Evolutionary conservation across 2,113 vertebrate species (phyloP).

Genomic region (Danio rerio): DNA sequence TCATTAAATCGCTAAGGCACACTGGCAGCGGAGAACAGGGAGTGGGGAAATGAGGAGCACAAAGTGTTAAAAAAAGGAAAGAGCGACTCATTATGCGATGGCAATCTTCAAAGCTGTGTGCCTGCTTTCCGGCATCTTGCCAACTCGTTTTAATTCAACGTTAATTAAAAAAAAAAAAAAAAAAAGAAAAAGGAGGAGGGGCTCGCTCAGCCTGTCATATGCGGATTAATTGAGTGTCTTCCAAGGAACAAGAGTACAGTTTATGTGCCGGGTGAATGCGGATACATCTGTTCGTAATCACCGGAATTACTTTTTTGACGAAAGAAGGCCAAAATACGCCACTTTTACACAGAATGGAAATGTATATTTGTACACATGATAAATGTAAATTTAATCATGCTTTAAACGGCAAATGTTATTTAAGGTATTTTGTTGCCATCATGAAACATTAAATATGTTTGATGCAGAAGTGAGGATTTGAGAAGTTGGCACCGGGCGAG

Average conservation of each 20-base stretch:
- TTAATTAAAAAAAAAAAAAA: constrained; percentile 74
- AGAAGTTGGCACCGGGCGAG: constrained; percentile 46
- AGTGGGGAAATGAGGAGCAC: constrained; percentile 81
- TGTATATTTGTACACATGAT: background rate
- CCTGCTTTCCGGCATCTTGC: constrained; percentile 72
- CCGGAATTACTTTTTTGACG: constrained; percentile 35
- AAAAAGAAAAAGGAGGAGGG: constrained; percentile 61
- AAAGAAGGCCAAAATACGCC: constrained; percentile 27
- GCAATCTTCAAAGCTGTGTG: constrained; percentile 76
- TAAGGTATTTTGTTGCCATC: background rate
- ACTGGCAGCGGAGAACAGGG: constrained; percentile 79
- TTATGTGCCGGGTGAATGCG: constrained; percentile 58
- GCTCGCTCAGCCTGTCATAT: constrained; percentile 67
- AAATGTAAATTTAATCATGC: background rate
- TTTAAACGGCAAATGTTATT: background rate
- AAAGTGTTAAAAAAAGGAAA: constrained; percentile 78
- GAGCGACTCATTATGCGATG: constrained; percentile 75
- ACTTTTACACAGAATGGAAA: constrained; percentile 10
- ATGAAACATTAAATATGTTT: constrained; percentile 16
- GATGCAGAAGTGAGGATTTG: constrained; percentile 3
- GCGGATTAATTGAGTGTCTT: constrained; percentile 74
- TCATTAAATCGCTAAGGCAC: constrained; percentile 91
- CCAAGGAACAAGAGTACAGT: constrained; percentile 61
- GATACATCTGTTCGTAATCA: constrained; percentile 63
- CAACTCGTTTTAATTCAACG: constrained; percentile 76